Percentiles rank a stretch among this genome's conserved stretches.
These are phyloP conservation scores for Cheirogaleus medius DNA, from an alignment of 2,113 vertebrate species.

Conservation along the genomic window DNA sequence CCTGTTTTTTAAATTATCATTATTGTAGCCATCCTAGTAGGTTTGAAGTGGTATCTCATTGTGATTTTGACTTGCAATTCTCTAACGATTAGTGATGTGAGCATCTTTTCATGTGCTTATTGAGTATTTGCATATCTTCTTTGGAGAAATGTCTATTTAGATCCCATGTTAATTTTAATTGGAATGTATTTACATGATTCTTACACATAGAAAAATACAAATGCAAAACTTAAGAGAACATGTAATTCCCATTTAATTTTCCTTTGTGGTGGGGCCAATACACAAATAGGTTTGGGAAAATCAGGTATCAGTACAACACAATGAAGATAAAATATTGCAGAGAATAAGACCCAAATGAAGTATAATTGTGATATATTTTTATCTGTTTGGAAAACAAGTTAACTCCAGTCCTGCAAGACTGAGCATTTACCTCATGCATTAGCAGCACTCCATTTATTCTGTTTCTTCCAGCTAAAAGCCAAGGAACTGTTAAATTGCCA, in stretches of 20 bases:
- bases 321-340: conserved; percentile 32
- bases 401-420: conserved; percentile 28
- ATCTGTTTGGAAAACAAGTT: conserved; percentile 51
- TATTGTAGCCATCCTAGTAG: neutral
- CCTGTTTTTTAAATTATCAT: neutral
- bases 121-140: neutral
- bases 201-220: conserved; percentile 34
- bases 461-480: conserved; percentile 53
- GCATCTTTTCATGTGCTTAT: neutral
- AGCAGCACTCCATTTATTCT: neutral
- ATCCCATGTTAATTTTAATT: neutral
- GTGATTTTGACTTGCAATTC: conserved; percentile 11
- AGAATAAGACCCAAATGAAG: conserved; percentile 20
- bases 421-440: conserved; percentile 25
- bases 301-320: neutral
- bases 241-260: conserved; percentile 15
- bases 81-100: neutral
- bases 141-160: neutral
- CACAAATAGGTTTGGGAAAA: neutral
- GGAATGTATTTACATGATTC: neutral
- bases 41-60: neutral
- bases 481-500: conserved; percentile 59
- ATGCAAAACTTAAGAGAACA: neutral
- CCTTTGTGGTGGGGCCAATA: neutral
- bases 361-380: neutral